A percentile compares a stretch with the other conserved stretches of the same genome.
phyloP scores from a whole-genome alignment of 2,888 invertebrate genomes.

The Lochmaea crataegi region DNA sequence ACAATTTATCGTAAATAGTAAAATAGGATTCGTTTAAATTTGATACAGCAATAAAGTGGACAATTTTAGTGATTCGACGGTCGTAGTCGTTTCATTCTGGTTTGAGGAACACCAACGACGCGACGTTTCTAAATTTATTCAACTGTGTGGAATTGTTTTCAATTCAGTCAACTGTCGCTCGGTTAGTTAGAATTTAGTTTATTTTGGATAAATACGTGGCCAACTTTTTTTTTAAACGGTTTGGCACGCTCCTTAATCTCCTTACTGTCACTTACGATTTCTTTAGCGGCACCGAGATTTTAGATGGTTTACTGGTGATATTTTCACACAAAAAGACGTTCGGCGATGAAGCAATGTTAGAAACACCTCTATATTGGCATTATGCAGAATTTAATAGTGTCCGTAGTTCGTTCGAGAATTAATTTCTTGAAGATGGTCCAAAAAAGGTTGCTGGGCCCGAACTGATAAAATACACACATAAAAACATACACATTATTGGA shows the following conservation, averaged over 20 bases:
- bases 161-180: conserved; percentile 33
- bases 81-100: conserved; percentile 10
- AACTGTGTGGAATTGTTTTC: conserved; percentile 36
- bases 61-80: conserved; percentile 29
- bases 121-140: conserved; percentile 40
- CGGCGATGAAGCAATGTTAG: too few relatives aligned
- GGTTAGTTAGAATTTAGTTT: conserved; percentile 25
- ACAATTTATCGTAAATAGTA: conserved; percentile 24
- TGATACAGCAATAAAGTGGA: conserved; percentile 40
- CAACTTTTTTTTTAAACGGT: background rate
- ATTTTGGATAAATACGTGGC: conserved; percentile 12
- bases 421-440: too few relatives aligned
- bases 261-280: conserved; percentile 4
- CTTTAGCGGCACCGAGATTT: background rate
- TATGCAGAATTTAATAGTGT: too few relatives aligned
- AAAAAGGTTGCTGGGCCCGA: too few relatives aligned
- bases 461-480: too few relatives aligned
- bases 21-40: conserved; percentile 38
- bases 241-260: background rate
- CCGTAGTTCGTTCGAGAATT: too few relatives aligned
- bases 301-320: background rate
- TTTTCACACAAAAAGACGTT: background rate
- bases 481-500: too few relatives aligned
- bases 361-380: too few relatives aligned
- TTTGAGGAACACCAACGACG: conserved; percentile 41